Evolutionary conservation across 35 echinoderm and acorn worm genomes (phyloP), one percentile per base, ranked within the genome.

Genomic region (Amphiura filiformis): DNA sequence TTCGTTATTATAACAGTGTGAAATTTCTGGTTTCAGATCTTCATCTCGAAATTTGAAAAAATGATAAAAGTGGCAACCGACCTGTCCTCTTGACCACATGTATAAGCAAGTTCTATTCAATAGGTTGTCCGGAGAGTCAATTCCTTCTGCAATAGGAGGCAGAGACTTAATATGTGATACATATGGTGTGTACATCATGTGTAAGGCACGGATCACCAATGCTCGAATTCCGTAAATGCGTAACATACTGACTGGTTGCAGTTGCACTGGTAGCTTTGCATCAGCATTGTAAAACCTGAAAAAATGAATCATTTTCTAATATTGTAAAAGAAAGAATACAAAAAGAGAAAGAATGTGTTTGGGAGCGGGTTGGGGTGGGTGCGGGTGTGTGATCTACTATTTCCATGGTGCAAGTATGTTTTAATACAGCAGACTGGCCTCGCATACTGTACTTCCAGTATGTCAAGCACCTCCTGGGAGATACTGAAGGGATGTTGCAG

Each of bases 61-160:
- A 41, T 87, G 85, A 26, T 70, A 65, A 31, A 31, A 87, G 41
- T 87, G 85, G 26, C 75, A 23, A 7, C 85, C 85, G 11, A 87
- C 36, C 39, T 56, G 76, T 0, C 85, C 85, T 44, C 20, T 1
- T 12, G 85, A 87, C 85, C 85, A 87, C n/a, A 56, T 87, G 39
- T 87, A 87, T 22, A 87, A 75, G 41, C 85, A 87, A 28, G 85
- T 87, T n/a, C 22, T 39, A 56, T 78, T 76, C 7, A 36, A 33
- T 7, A 56, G n/a, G 41, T 34, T 57, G 14, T 78, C 75, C 15
- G 85, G 85, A n/a, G 85, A 77, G 40, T 76, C n/a, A 2, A 20
- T 37, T 15, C 75, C 85, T 32, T 87, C 85, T 13, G 36, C 76
- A 39, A 87, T 57, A 23, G 85, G 85, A 32, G 75, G 40, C 26